Percentiles rank a stretch among this genome's conserved stretches.
phyloP scores from a whole-genome alignment of 2,888 invertebrate species.

The Thera obeliscata region DNA sequence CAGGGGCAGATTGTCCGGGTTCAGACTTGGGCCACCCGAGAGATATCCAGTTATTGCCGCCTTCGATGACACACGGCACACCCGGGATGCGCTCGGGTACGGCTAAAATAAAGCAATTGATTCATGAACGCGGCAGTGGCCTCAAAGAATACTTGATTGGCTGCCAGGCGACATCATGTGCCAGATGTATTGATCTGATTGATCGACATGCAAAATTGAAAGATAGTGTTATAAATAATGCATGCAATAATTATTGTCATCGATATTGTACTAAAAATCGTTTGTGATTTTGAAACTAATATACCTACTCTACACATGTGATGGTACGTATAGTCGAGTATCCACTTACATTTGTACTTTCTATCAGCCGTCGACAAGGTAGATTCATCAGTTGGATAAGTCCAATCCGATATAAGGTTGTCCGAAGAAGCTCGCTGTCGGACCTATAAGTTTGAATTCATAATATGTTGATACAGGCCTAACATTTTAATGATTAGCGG shows the following conservation, averaged over 20 bases:
- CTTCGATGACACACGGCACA: slow-evolving; percentile 90
- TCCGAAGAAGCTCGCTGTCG: slow-evolving; percentile 90
- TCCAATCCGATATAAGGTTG: slow-evolving; percentile 88
- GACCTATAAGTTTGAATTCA: slow-evolving; percentile 63
- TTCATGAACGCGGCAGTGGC: slow-evolving; percentile 65
- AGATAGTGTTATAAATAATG: slow-evolving; percentile 33
- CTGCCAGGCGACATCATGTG: slow-evolving; percentile 64
- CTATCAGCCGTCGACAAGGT: slow-evolving; percentile 75
- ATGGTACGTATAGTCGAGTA: not conserved
- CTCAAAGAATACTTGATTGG: slow-evolving; percentile 66
- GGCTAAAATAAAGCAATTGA: slow-evolving; percentile 84
- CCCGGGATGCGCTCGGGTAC: slow-evolving; percentile 92
- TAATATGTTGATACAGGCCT: not conserved
- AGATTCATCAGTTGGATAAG: slow-evolving; percentile 76
- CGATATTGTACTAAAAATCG: not conserved
- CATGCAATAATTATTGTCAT: not conserved
- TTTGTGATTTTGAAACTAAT: too few relatives aligned
- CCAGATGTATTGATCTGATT: slow-evolving; percentile 59
- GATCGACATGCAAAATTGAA: slow-evolving; percentile 44
- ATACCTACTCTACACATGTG: not conserved
- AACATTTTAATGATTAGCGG: too few relatives aligned
- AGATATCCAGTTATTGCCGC: slow-evolving; percentile 93
- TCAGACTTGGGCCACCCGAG: slow-evolving; percentile 93
- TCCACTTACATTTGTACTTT: slow-evolving; percentile 77
- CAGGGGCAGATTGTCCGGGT: slow-evolving; percentile 87